Conservation (phyloP, 2,113 vertebrate genomes). For the Girardinichthys multiradiatus region DNA sequence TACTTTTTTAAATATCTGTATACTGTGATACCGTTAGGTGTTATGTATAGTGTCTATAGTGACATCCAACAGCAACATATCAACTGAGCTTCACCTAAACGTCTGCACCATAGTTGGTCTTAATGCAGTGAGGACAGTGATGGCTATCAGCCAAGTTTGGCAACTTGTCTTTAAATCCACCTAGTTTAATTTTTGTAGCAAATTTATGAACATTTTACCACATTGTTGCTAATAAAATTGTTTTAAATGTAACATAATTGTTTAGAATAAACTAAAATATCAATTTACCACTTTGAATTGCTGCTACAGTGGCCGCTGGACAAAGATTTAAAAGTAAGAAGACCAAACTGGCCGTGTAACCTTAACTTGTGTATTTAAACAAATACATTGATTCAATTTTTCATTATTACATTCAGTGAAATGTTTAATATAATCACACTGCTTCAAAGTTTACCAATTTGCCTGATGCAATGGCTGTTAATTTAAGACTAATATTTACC, state of each 20-base stretch:
- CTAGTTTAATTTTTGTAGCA: not conserved
- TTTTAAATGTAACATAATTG: not conserved
- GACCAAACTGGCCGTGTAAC: too few species aligned
- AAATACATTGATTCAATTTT: not conserved
- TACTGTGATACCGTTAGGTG: not conserved
- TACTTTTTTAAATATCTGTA: too few species aligned
- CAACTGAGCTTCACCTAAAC: not conserved
- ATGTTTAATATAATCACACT: not conserved
- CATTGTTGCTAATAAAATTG: not conserved
- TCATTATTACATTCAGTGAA: not conserved
- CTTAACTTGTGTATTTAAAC: not conserved
- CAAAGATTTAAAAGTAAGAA: not conserved
- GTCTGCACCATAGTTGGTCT: not conserved
- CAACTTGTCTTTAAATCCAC: too few species aligned
- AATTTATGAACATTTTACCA: not conserved
- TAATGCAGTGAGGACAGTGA: not conserved
- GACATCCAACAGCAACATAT: not conserved
- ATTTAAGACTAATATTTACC: not conserved
- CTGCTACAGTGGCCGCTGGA: not conserved
- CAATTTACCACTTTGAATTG: not conserved
- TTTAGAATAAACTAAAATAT: not conserved
- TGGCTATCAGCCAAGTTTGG: not conserved
- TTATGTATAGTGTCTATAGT: not conserved
- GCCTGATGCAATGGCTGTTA: not conserved
- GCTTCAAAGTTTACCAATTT: not conserved